Evolutionary conservation across 2,888 invertebrate species (phyloP).

Genomic region (Drosophila pseudotalamancana): DNA sequence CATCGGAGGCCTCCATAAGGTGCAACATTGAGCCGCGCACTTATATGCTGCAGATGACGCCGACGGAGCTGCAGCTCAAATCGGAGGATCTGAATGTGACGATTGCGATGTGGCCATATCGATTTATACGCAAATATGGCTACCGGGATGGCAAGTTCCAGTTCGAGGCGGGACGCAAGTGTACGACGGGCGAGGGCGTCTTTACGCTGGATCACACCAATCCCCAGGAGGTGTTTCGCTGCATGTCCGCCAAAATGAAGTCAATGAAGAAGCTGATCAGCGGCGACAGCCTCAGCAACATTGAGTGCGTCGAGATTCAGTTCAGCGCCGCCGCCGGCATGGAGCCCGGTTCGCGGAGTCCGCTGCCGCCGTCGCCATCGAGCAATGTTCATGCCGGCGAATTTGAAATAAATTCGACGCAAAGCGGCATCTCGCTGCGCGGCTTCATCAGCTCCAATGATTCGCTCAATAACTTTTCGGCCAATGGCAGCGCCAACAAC

Average conservation of each 20-base stretch:
- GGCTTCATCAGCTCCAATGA: slow-evolving; percentile 83
- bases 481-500: slow-evolving; percentile 51
- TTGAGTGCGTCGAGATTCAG: slow-evolving; percentile 90
- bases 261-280: slow-evolving; percentile 93
- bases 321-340: slow-evolving; percentile 90
- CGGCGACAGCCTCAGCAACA: slow-evolving; percentile 87
- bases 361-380: slow-evolving; percentile 88
- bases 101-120: slow-evolving; percentile 92
- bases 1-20: slow-evolving; percentile 91
- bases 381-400: slow-evolving; percentile 78
- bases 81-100: slow-evolving; percentile 87
- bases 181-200: slow-evolving; percentile 93
- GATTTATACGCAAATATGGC: slow-evolving; percentile 93
- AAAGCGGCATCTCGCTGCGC: slow-evolving; percentile 79
- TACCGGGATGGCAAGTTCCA: slow-evolving; percentile 93
- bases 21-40: slow-evolving; percentile 90
- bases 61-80: slow-evolving; percentile 89
- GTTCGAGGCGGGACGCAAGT: slow-evolving; percentile 94
- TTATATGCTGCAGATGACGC: slow-evolving; percentile 90
- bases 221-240: slow-evolving; percentile 92
- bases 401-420: slow-evolving; percentile 82
- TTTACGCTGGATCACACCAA: slow-evolving; percentile 92
- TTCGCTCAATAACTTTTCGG: slow-evolving; percentile 80
- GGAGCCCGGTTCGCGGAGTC: slow-evolving; percentile 93
- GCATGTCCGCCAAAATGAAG: slow-evolving; percentile 93